Conservation (phyloP, 2,797 vertebrate genomes). For the Hylomyscus alleni region DNA sequence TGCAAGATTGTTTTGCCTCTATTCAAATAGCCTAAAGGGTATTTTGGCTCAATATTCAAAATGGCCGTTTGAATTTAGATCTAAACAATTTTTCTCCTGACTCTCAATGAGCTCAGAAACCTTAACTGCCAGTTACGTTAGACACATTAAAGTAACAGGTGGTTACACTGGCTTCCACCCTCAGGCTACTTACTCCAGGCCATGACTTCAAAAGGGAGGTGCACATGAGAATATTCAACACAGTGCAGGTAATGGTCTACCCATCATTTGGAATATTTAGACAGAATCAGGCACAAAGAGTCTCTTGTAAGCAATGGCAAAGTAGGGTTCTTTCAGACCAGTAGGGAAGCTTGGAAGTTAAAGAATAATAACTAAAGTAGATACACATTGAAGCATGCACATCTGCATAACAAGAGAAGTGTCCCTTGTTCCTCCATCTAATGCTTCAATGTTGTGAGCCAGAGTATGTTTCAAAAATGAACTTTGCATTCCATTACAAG, state of each 20-base stretch:
- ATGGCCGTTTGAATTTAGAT: conserved; percentile 10
- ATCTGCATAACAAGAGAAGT: neutral
- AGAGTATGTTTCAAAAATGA: neutral
- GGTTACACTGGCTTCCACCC: neutral
- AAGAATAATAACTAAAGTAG: neutral
- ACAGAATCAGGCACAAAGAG: neutral
- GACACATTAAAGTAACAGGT: neutral
- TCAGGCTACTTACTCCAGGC: neutral
- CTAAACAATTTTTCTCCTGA: conserved; percentile 18
- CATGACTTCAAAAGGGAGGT: neutral
- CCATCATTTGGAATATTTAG: neutral
- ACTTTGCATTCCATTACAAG: conserved; percentile 29
- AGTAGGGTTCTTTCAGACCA: conserved; percentile 31
- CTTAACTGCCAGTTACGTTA: neutral
- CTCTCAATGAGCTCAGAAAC: conserved; percentile 17
- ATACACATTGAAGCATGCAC: neutral
- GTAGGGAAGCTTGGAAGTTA: neutral
- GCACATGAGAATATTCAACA: neutral
- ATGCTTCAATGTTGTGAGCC: neutral
- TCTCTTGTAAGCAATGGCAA: neutral
- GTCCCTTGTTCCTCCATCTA: conserved; percentile 33
- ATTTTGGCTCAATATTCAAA: conserved; percentile 1
- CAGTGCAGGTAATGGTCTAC: neutral
- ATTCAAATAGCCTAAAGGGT: neutral
- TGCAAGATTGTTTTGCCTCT: neutral